phyloP scores from a whole-genome alignment of 2,888 invertebrate genomes.

The Perithous albicinctus region DNA sequence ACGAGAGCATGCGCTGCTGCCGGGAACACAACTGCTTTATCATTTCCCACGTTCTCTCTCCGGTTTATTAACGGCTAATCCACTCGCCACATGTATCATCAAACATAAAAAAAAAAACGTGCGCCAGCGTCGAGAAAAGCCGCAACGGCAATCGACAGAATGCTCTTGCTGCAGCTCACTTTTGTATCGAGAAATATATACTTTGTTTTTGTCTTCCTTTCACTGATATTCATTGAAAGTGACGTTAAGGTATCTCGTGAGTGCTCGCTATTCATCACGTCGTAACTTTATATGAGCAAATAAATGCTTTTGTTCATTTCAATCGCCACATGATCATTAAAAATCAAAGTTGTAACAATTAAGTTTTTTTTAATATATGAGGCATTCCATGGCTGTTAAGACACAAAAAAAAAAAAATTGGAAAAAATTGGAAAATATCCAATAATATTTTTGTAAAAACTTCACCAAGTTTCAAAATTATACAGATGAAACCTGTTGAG shows the following conservation, averaged over 20 bases:
- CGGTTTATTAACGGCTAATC: slow-evolving; percentile 19
- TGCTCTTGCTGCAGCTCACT: background rate
- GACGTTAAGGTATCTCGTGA: background rate
- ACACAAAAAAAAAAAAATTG: too few relatives aligned
- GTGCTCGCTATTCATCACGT: background rate
- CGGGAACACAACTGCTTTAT: background rate
- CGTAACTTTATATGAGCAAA: background rate
- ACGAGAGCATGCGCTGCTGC: slow-evolving; percentile 1
- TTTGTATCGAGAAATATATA: background rate
- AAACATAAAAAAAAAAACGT: slow-evolving; percentile 7
- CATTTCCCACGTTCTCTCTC: slow-evolving; percentile 35
- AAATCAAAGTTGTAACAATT: too few relatives aligned
- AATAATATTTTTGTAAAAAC: too few relatives aligned
- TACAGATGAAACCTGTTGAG: too few relatives aligned
- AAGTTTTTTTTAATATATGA: too few relatives aligned
- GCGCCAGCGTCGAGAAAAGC: background rate
- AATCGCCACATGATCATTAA: background rate
- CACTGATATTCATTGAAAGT: background rate
- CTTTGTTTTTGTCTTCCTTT: background rate
- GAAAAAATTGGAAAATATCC: too few relatives aligned
- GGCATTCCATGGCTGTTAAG: too few relatives aligned
- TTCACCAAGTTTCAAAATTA: too few relatives aligned
- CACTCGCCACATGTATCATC: slow-evolving; percentile 19
- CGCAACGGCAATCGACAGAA: background rate
- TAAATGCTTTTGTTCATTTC: too few relatives aligned